Conservation (phyloP, 1,140 invertebrate species). For the Anastrepha ludens region DNA sequence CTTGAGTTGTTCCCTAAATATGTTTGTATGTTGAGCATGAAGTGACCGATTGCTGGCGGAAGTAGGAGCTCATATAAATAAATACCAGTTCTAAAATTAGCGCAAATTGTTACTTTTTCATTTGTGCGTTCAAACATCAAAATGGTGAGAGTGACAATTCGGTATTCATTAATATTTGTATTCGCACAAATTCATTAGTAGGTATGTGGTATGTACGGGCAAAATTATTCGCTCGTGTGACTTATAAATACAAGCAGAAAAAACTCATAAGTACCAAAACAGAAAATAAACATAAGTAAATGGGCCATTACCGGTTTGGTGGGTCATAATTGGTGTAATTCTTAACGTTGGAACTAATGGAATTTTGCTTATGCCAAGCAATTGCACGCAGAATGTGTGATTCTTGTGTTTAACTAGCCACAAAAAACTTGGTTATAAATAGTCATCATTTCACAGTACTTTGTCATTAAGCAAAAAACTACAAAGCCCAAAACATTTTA, state of each 20-base stretch:
- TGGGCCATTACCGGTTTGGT: background rate
- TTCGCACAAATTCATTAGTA: background rate
- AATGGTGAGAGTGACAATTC: background rate
- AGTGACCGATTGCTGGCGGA: too few species aligned
- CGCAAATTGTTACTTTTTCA: background rate
- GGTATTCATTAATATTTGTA: background rate
- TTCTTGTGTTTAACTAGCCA: background rate
- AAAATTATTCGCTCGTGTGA: too few species aligned
- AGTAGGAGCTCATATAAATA: too few species aligned
- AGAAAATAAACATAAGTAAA: conserved; percentile 2
- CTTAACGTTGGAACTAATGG: background rate
- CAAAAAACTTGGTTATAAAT: background rate
- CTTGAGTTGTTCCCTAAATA: too few species aligned
- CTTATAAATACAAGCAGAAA: too few species aligned
- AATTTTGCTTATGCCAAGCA: background rate
- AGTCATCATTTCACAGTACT: background rate
- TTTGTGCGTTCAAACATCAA: background rate
- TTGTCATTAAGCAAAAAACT: background rate
- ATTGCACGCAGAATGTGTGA: background rate
- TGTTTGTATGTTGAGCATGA: too few species aligned
- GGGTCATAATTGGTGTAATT: background rate
- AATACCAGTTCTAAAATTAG: background rate
- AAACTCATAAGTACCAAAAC: background rate
- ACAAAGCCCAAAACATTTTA: background rate
- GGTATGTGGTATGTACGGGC: too few species aligned